A percentile compares a stretch with the other conserved stretches of the same genome.
Evolutionary conservation across 2,113 vertebrate genomes (phyloP).

Genomic region (Dolichotis patagonum): DNA sequence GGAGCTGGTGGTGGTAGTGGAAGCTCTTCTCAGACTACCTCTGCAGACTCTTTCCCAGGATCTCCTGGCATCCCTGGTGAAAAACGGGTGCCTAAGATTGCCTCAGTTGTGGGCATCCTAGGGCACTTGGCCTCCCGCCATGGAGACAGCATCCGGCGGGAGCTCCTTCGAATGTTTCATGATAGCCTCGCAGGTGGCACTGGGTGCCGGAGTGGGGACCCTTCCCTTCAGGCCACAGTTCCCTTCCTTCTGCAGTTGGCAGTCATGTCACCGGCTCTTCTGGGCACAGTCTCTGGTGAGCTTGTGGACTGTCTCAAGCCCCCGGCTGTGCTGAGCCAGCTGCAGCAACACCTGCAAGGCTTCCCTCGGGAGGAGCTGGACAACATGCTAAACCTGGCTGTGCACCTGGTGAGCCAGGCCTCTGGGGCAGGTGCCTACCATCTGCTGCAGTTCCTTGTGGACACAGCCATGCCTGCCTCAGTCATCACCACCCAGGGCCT

Average conservation of each 20-base stretch:
- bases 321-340: constrained; percentile 91
- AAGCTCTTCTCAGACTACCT: constrained; percentile 73
- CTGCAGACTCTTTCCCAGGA: constrained; percentile 83
- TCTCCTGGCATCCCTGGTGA: constrained; percentile 81
- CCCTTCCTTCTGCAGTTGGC: constrained; percentile 96
- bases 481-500: constrained; percentile 91
- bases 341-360: constrained; percentile 91
- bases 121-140: constrained; percentile 94
- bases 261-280: constrained; percentile 92
- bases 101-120: constrained; percentile 95
- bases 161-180: constrained; percentile 95
- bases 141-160: constrained; percentile 94
- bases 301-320: constrained; percentile 94
- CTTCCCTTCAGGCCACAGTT: constrained; percentile 90
- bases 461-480: constrained; percentile 94
- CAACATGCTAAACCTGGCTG: constrained; percentile 91
- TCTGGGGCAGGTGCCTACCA: constrained; percentile 91
- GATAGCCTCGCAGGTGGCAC: constrained; percentile 88
- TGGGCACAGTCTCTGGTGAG: constrained; percentile 92
- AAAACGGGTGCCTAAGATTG: constrained; percentile 93
- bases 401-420: constrained; percentile 95
- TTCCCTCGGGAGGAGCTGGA: constrained; percentile 93
- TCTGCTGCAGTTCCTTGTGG: constrained; percentile 92
- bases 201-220: constrained; percentile 82
- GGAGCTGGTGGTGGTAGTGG: constrained; percentile 80